Base-by-base conservation (phyloP, 2,113 vertebrate genomes). In the Peromyscus maniculatus region DNA sequence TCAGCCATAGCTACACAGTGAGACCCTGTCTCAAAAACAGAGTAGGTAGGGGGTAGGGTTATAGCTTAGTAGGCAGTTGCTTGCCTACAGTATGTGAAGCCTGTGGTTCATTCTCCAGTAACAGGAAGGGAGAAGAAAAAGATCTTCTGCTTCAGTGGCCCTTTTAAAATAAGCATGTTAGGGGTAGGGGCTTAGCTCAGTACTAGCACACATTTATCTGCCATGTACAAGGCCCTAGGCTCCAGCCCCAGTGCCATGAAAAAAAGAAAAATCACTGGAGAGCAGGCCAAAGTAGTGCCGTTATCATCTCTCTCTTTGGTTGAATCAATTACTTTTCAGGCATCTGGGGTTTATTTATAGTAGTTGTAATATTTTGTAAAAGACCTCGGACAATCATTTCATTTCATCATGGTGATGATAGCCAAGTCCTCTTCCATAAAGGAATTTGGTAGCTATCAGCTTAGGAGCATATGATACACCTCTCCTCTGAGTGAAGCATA, bases 251-350 rank as follows among this genome's bases (percentile, higher is more conserved):
- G 12, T 49, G 21, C 59, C 19, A 24, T 28, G n/a, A 31, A 89
- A 43, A 64, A 84, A 19, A 57, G 7, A 49, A 49, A 49, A 49
- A 49, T 43, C 46, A 67, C 7, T 24, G 31, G 43, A 16, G 13
- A 96, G 33, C 46, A 55, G 69, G 24, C 71, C 77, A 71, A 28
- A 46, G 59, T n/a, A 79, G 12, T 82, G 28, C 22, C 64, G 39
- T 0, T 94, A 12, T 88, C 49, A 77, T 75, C 87, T 80, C 5
- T 87, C 43, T 77, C 3, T 80, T 91, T 91, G 75, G 62, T 95
- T 93, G 84, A 94, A 22, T 93, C 71, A 88, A 67, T 74, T 93
- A 89, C 83, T 97, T 97, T 96, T 95, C 26, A 79, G 90, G 66
- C 74, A 93, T 82, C n/a, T 43, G 83, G 52, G 28, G 49, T 91